Conservation (phyloP, 2,797 vertebrate genomes). For the Limnodromus scolopaceus region DNA sequence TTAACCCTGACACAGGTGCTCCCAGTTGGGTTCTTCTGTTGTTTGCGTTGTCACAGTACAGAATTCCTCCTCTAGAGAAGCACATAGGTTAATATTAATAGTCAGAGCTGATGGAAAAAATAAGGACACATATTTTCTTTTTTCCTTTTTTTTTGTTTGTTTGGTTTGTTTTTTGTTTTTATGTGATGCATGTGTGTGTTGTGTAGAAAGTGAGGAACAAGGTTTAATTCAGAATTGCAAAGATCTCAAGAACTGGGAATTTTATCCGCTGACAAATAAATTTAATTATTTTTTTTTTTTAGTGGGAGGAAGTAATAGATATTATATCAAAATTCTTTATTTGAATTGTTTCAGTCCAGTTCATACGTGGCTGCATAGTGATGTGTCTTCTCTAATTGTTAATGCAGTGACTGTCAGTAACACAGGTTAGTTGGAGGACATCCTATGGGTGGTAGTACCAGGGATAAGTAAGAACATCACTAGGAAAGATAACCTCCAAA, state of each 20-base stretch:
- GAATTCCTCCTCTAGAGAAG: neutral
- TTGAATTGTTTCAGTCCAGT: neutral
- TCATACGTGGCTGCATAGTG: neutral
- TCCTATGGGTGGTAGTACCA: rapidly evolving
- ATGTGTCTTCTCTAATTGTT: neutral
- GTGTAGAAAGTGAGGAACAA: neutral
- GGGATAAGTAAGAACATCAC: neutral
- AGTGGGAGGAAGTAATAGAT: rapidly evolving
- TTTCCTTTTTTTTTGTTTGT: neutral
- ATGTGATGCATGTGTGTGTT: rapidly evolving
- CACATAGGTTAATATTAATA: neutral
- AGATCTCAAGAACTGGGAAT: neutral
- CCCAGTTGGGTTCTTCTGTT: neutral
- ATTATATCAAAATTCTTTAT: neutral
- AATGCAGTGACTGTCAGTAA: neutral
- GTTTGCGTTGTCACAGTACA: neutral
- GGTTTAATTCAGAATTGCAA: neutral
- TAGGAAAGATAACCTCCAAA: neutral
- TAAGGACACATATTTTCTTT: neutral
- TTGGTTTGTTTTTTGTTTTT: neutral
- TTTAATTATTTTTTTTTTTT: neutral
- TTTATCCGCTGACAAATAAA: neutral
- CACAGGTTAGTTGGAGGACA: neutral
- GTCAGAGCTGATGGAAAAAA: neutral
- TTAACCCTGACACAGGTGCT: neutral